Evolutionary conservation across 2,797 vertebrate species (phyloP), one percentile per base, ranked within the genome.

Genomic region (Bradypodion pumilum): DNA sequence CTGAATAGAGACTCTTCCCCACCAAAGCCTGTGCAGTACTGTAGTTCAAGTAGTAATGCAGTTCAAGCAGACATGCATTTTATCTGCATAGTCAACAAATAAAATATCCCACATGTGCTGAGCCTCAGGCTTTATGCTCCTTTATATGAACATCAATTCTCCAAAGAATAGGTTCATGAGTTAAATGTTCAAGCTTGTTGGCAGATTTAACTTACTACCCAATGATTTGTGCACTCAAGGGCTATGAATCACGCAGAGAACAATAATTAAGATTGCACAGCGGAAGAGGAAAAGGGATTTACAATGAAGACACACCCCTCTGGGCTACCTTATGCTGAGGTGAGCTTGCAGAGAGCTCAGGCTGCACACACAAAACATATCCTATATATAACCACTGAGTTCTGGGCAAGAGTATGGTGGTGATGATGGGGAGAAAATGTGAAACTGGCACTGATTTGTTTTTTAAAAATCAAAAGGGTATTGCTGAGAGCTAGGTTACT

Each of bases 401-500:
- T 69, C 52, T 29, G 37, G 88, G 75, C 10, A 27, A 3, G 37
- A 49, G n/a, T 21, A 42, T 21, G 25, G 62, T 49, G 49, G 3
- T 13, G 65, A 69, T 74, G 65, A 44, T 42, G 29, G 42, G 60
- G 73, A 19, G 66, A 56, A n/a, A 27, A 81, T n/a, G 59, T 63
- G 42, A 42, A 80, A 35, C 49, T 49, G 86, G 81, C 76, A 81
- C 78, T 74, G 79, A n/a, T n/a, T n/a, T n/a, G n/a, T n/a, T n/a
- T 80, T 84, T 88, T 76, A 82, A 92, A 85, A 59, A 85, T 69
- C 75, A 85, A 88, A 88, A 42, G 86, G 88, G 74, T 74, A 59
- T 84, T 93, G 88, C 87, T 81, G 86, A 91, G 80, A 77, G 77
- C 73, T 88, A 80, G 89, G 87, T 92, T 92, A 86, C 88, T 89